Evolutionary conservation across 1,140 invertebrate species (phyloP), one percentile per base, ranked within the genome.

Genomic region (Cotesia glomerata): DNA sequence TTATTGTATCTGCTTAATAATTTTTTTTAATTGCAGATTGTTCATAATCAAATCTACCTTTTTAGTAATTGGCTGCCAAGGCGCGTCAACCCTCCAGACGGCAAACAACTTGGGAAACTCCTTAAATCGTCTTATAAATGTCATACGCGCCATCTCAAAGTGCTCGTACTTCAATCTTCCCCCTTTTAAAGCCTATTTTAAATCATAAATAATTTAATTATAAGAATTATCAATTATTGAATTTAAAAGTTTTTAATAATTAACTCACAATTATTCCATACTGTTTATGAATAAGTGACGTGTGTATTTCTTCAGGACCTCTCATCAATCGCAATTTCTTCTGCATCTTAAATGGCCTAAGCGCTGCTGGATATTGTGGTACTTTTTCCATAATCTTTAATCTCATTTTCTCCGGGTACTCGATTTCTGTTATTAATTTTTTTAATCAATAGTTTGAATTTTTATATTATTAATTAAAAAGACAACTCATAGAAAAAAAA

Each of bases 31-130:
- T 45, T 26, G 26, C 26, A 1, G 26, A 26, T 26, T 49, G 4
- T 54, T 16, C 11, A 54, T 49, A 26, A 63, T n/a, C 0, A 71
- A 58, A 69, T 65, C 51, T 82, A 91, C 90, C 85, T 97, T 97
- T 84, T 94, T 97, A 0, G 96, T 95, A 4, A 98, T 85, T 9
- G 97, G 93, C 82, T 98, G 96, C 97, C 98, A 99, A 0, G 97
- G 97, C 0, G 95, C 85, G 83, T 97, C 95, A 2, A 99, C 88
- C 77, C 98, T 89, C 97, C 97, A 99, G 35, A 97, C 89, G n/a
- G 96, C 96, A 90, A 98, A 99, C 91, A 94, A 95, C 76, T 89
- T 90, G 69, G 89, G 91, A 26, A 88, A 83, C 79, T 98, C 92
- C 79, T 98, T 92, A 77, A 99, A 90, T 77, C 93, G 92, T 61